Percentiles rank a stretch among this genome's conserved stretches.
phyloP scores from a whole-genome alignment of 1,140 invertebrate genomes.

The Penaeus japonicus region DNA sequence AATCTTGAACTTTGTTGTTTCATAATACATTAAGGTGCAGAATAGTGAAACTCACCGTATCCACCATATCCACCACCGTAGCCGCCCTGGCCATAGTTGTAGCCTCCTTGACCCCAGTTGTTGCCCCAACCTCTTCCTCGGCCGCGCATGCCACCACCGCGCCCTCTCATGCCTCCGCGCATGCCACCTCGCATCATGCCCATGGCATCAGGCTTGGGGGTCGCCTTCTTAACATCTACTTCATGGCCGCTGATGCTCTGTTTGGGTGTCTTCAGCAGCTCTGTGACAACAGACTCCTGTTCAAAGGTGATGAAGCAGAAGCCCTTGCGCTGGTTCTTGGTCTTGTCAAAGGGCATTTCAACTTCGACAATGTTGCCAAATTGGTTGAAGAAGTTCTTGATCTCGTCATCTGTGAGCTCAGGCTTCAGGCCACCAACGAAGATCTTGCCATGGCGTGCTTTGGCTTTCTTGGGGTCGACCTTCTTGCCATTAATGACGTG shows the following conservation, averaged over 20 bases:
- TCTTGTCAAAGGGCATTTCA: constrained; percentile 95
- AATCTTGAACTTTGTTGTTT: neutral
- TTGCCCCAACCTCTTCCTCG: constrained; percentile 41
- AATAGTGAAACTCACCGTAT: neutral
- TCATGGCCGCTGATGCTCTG: constrained; percentile 92
- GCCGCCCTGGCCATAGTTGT: constrained; percentile 40
- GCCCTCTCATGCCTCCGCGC: constrained; percentile 36
- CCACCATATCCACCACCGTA: constrained; percentile 13
- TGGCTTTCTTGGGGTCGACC: constrained; percentile 94
- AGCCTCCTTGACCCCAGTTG: constrained; percentile 34
- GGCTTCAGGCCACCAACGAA: constrained; percentile 92
- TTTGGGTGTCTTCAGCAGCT: constrained; percentile 87
- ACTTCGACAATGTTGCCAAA: constrained; percentile 91
- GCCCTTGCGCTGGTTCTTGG: constrained; percentile 93
- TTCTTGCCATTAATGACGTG: constrained; percentile 93
- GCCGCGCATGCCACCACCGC: constrained; percentile 21
- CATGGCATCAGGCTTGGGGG: constrained; percentile 67
- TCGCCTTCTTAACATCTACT: constrained; percentile 94
- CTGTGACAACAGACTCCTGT: constrained; percentile 89
- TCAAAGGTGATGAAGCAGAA: constrained; percentile 97
- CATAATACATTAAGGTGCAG: neutral
- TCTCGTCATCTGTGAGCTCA: constrained; percentile 90
- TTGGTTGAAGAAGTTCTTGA: constrained; percentile 87
- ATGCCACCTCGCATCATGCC: constrained; percentile 47
- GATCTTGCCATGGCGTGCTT: constrained; percentile 91